Percentiles rank a stretch among this genome's conserved stretches.
Conservation (phyloP, 2,797 vertebrate genomes). For the Epinephelus awoara region DNA sequence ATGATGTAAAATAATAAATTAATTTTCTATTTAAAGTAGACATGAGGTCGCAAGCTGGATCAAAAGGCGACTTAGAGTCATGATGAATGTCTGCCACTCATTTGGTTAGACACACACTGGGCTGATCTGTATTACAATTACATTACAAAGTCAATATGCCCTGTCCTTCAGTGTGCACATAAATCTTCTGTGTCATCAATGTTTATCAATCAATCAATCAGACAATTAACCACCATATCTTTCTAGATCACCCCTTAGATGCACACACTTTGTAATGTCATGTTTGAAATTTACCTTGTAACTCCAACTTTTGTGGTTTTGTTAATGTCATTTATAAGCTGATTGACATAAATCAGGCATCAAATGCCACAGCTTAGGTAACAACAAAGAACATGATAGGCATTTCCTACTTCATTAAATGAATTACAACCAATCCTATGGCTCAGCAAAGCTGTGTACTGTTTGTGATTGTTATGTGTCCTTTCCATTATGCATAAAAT, state of each 20-base stretch:
- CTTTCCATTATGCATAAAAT: constrained; percentile 21
- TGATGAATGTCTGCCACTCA: constrained; percentile 10
- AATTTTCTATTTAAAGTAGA: neutral
- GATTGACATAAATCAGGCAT: neutral
- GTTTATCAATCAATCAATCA: constrained; percentile 74
- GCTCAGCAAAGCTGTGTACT: neutral
- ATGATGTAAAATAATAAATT: neutral
- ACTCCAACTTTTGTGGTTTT: constrained; percentile 1
- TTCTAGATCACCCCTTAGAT: too few species aligned
- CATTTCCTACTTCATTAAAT: neutral
- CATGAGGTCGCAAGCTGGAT: neutral
- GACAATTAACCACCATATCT: constrained; percentile 61
- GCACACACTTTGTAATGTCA: neutral
- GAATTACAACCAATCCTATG: neutral
- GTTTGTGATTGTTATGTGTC: constrained; percentile 11
- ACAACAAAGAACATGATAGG: neutral
- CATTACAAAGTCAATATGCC: constrained; percentile 51
- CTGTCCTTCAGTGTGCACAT: constrained; percentile 57
- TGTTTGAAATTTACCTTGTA: neutral
- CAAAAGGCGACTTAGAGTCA: neutral
- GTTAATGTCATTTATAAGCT: neutral
- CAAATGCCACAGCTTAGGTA: neutral
- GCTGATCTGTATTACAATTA: constrained; percentile 70
- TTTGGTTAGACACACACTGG: constrained; percentile 6
- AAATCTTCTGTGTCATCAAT: constrained; percentile 67